A percentile compares a stretch with the other conserved stretches of the same genome.
Conservation (phyloP, 2,113 vertebrate species). For the Drymodes brunneopygia region DNA sequence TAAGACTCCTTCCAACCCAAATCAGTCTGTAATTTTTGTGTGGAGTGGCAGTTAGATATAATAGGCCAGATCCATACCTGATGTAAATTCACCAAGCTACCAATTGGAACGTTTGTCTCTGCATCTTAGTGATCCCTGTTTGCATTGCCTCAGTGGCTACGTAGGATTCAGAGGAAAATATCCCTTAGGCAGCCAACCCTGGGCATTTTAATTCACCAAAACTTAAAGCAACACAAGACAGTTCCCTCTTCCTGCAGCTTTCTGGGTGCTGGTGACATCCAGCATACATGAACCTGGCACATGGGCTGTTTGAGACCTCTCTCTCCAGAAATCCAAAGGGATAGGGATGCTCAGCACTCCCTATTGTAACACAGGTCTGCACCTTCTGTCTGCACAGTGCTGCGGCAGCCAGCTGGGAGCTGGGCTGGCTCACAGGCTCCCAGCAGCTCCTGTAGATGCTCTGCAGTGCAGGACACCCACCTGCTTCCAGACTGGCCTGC, state of each 20-base stretch:
- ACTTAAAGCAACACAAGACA: not conserved
- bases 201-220: not conserved
- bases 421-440: not conserved
- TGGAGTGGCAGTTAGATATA: not conserved
- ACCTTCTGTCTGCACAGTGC: not conserved
- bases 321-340: not conserved
- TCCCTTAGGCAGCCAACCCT: not conserved
- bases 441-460: not conserved
- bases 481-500: not conserved
- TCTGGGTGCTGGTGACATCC: not conserved
- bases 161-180: not conserved
- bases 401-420: not conserved
- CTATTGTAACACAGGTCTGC: not conserved
- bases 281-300: not conserved
- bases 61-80: not conserved
- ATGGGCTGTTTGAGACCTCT: not conserved
- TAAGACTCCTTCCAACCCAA: not conserved
- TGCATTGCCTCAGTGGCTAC: not conserved
- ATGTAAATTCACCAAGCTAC: not conserved
- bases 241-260: not conserved
- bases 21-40: not conserved
- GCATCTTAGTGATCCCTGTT: not conserved
- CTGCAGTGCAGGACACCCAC: not conserved
- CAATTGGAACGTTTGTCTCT: not conserved
- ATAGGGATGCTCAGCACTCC: not conserved